Evolutionary conservation across 92 coral and sea anemone genomes (phyloP), one percentile per base, ranked within the genome.

Genomic region (Phymanthus crucifer): DNA sequence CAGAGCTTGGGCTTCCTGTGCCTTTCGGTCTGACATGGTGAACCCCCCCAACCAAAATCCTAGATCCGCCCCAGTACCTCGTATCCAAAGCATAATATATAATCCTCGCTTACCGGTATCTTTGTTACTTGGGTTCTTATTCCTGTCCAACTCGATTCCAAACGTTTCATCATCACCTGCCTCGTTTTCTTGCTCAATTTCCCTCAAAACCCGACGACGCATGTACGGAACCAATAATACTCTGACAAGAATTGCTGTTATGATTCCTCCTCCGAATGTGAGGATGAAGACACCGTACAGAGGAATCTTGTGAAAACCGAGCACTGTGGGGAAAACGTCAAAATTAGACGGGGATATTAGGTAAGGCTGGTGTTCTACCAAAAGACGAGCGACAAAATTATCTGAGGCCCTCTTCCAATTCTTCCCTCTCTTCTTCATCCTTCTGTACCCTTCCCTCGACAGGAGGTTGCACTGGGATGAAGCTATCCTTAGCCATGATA

Each of bases 271-370:
- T n/a, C 98, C 94, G 83, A 91, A 33, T 32, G 93, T 86, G 72
- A 91, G 83, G 52, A 87, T 94, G 29, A 94, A 61, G 32, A 90
- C 93, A 58, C 97, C 98, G 74, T 91, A 94, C 17, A 89, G 72
- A 1, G 98, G 98, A 52, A 94, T 94, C 81, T 74, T 77, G 66
- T 94, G 86, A 75, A 91, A 94, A 67, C 74, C 81, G 19, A 91
- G 84, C 79, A 94, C 98, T 94, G 54, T 36, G n/a, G 7, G 68
- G 29, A 77, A 54, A 54, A 4, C 35, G 19, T 29, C 29, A n/a
- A 29, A 54, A 21, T 43, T 6, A 43, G 48, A 43, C 1, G 13
- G n/a, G 26, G n/a, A 54, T 21, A 1, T 45, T 45, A 45, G 16
- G 50, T 9, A 45, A 45, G n/a, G n/a, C n/a, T n/a, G n/a, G n/a